Evolutionary conservation across 2,797 vertebrate species (phyloP).

Genomic region (Apodemus agrarius): DNA sequence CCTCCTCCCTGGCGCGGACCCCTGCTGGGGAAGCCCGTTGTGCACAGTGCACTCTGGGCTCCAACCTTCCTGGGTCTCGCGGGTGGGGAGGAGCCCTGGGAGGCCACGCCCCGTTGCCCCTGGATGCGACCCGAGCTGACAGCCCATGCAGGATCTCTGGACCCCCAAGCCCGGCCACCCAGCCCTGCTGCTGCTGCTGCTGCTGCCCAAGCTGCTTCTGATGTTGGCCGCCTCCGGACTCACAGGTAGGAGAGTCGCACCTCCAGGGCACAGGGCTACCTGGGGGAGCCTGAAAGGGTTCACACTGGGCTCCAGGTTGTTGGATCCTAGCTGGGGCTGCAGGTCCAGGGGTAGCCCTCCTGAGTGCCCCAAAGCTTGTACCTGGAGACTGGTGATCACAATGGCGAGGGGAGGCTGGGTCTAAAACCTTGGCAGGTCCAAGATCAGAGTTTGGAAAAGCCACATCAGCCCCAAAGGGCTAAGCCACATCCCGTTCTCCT

Average conservation of each 20-base stretch:
- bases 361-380: not conserved
- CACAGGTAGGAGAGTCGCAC: not conserved
- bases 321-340: not conserved
- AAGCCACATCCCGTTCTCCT: accelerated
- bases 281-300: not conserved
- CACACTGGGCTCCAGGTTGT: not conserved
- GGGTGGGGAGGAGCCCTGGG: not conserved
- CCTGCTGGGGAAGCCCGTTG: not conserved
- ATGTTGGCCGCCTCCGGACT: not conserved
- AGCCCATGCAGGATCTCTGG: conserved; percentile 60
- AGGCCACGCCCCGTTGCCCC: accelerated
- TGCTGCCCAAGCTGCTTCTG: not conserved
- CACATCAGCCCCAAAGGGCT: not conserved
- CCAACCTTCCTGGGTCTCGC: too few species aligned
- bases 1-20: not conserved
- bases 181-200: not conserved
- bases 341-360: not conserved
- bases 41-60: too few species aligned
- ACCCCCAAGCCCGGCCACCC: not conserved
- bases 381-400: accelerated
- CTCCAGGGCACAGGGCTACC: accelerated
- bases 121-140: not conserved
- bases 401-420: too few species aligned
- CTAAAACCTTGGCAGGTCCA: not conserved
- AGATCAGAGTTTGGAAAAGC: not conserved